Conservation (phyloP, 2,888 invertebrate species). For the Conus canariensis region DNA sequence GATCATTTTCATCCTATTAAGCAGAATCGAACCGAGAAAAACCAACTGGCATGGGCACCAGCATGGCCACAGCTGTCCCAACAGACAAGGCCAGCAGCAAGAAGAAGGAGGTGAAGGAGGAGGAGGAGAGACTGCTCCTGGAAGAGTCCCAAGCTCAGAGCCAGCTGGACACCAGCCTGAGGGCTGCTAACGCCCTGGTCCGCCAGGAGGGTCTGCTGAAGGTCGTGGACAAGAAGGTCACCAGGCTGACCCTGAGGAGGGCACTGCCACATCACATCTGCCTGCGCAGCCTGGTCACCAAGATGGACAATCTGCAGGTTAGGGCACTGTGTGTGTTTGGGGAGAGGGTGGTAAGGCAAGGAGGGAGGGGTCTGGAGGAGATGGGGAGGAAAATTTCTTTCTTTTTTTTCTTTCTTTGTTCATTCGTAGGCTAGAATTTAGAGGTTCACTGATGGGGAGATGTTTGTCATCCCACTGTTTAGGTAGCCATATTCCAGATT, state of each 20-base stretch:
- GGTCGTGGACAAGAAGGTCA: slow-evolving; percentile 58
- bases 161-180: slow-evolving; percentile 60
- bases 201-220: slow-evolving; percentile 60
- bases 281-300: slow-evolving; percentile 53
- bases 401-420: too few relatives aligned
- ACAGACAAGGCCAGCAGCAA: neutral
- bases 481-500: too few relatives aligned
- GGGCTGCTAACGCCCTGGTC: slow-evolving; percentile 57
- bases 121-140: slow-evolving; percentile 48
- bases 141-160: slow-evolving; percentile 60
- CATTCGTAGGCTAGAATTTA: too few relatives aligned
- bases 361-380: too few relatives aligned
- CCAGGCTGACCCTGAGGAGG: slow-evolving; percentile 57
- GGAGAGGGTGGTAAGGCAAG: neutral
- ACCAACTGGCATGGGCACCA: too few relatives aligned
- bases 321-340: slow-evolving; percentile 25
- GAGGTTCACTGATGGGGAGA: too few relatives aligned
- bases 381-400: too few relatives aligned
- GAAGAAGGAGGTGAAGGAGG: neutral
- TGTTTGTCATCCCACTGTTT: too few relatives aligned
- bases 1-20: too few relatives aligned
- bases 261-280: slow-evolving; percentile 58
- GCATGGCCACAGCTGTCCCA: too few relatives aligned
- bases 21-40: too few relatives aligned
- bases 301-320: slow-evolving; percentile 62